Conservation (phyloP, 2,888 invertebrate genomes). For the Seladonia tumulorum region DNA sequence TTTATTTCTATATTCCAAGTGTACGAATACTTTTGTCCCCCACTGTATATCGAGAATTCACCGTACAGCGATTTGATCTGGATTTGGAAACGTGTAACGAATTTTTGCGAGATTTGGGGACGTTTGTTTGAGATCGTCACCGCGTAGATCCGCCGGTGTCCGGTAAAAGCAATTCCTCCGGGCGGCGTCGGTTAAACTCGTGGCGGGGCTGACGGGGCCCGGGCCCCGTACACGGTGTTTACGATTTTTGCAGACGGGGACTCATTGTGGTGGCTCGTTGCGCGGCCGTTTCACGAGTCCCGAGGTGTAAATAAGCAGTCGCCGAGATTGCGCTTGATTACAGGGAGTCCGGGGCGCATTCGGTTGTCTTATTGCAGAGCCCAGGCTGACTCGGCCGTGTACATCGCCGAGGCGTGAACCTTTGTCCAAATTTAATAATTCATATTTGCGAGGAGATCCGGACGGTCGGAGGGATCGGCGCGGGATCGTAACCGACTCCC, state of each 20-base stretch:
- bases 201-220: slow-evolving; percentile 45
- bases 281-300: slow-evolving; percentile 65
- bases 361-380: slow-evolving; percentile 67
- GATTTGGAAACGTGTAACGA: not conserved
- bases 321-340: slow-evolving; percentile 80
- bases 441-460: slow-evolving; percentile 66
- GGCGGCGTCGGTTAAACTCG: slow-evolving; percentile 39
- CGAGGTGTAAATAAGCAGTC: slow-evolving; percentile 81
- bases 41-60: too few species aligned
- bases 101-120: not conserved
- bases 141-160: not conserved
- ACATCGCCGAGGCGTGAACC: slow-evolving; percentile 67
- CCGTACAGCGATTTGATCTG: too few species aligned
- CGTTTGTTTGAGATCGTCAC: not conserved
- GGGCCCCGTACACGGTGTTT: slow-evolving; percentile 74
- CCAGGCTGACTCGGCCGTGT: slow-evolving; percentile 37
- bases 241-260: slow-evolving; percentile 78
- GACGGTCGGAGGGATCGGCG: slow-evolving; percentile 23
- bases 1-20: too few species aligned
- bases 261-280: slow-evolving; percentile 69
- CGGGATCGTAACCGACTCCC: slow-evolving; percentile 47
- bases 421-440: slow-evolving; percentile 74
- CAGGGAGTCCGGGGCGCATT: slow-evolving; percentile 73
- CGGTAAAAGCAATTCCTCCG: slow-evolving; percentile 50
- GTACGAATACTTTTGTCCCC: too few species aligned